A percentile compares a stretch with the other conserved stretches of the same genome.
Conservation (phyloP, 53 echinoderm and acorn worm genomes). For the Holothuria leucospilota region DNA sequence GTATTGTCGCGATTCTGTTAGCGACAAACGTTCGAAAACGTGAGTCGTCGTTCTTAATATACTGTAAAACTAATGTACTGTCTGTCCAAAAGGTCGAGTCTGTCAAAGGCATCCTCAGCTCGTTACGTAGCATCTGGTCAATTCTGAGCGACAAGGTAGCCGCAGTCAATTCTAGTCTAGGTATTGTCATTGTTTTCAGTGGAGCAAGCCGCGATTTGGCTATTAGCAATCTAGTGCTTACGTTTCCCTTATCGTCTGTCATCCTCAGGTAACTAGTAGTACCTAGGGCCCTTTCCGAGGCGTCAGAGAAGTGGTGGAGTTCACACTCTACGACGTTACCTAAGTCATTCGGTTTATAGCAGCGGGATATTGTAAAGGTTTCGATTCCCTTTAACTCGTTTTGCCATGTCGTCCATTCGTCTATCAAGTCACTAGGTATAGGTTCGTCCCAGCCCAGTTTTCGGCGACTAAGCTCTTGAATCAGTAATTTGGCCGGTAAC, state of each 20-base stretch:
- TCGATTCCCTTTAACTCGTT: slow-evolving; percentile 62
- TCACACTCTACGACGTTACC: slow-evolving; percentile 1
- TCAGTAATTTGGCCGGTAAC: slow-evolving; percentile 37
- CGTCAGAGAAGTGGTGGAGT: slow-evolving; percentile 50
- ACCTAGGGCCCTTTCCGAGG: slow-evolving; percentile 45
- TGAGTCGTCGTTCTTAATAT: slow-evolving; percentile 44
- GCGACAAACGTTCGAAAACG: slow-evolving; percentile 59
- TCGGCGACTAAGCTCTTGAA: slow-evolving; percentile 42
- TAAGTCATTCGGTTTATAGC: slow-evolving; percentile 58
- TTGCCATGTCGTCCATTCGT: slow-evolving; percentile 65
- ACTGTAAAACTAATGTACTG: slow-evolving; percentile 62
- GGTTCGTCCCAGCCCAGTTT: no score
- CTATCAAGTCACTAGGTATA: slow-evolving; percentile 35
- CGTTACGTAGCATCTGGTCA: slow-evolving; percentile 52
- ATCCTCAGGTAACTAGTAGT: slow-evolving; percentile 25
- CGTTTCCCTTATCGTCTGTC: background rate
- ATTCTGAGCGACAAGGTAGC: slow-evolving; percentile 52
- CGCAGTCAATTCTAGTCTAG: slow-evolving; percentile 51
- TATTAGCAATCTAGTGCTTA: slow-evolving; percentile 16
- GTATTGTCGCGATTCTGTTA: slow-evolving; percentile 51
- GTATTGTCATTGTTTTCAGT: slow-evolving; percentile 58
- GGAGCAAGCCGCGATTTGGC: slow-evolving; percentile 61
- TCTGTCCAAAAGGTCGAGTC: slow-evolving; percentile 63
- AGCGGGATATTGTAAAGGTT: slow-evolving; percentile 65
- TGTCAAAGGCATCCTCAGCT: slow-evolving; percentile 48